Percentiles rank a stretch among this genome's conserved stretches.
Evolutionary conservation across 1,140 invertebrate genomes (phyloP).

Genomic region (Listronotus oregonensis): DNA sequence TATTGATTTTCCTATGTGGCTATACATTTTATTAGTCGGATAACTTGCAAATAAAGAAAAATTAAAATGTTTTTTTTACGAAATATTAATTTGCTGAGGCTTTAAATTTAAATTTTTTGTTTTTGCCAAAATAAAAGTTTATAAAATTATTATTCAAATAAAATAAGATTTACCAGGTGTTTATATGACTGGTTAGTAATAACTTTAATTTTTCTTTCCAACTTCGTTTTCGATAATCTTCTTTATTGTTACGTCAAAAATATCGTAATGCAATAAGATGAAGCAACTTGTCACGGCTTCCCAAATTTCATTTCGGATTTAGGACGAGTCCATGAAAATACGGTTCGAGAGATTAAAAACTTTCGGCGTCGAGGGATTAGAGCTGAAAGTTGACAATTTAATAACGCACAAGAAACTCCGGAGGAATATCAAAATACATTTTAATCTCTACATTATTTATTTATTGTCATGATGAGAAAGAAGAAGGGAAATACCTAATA

Average conservation of each 20-base stretch:
- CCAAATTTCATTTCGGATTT: constrained; percentile 27
- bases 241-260: no score
- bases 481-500: no score
- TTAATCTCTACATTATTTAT: no score
- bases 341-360: constrained; percentile 27
- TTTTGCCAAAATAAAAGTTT: no score
- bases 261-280: background rate
- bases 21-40: no score
- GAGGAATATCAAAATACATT: constrained; percentile 9
- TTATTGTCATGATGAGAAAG: no score
- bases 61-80: no score
- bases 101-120: no score
- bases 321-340: constrained; percentile 24
- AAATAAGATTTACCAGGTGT: background rate
- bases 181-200: background rate
- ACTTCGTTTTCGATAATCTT: background rate
- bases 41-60: no score
- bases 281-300: constrained; percentile 19
- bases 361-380: constrained; percentile 29
- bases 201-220: background rate
- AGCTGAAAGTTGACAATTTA: constrained; percentile 31
- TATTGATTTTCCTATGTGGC: no score
- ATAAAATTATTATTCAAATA: no score
- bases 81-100: no score
- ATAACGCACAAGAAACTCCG: constrained; percentile 14